A percentile compares a stretch with the other conserved stretches of the same genome.
Evolutionary conservation across 2,888 invertebrate species (phyloP).

Genomic region (Chalcis sispes): DNA sequence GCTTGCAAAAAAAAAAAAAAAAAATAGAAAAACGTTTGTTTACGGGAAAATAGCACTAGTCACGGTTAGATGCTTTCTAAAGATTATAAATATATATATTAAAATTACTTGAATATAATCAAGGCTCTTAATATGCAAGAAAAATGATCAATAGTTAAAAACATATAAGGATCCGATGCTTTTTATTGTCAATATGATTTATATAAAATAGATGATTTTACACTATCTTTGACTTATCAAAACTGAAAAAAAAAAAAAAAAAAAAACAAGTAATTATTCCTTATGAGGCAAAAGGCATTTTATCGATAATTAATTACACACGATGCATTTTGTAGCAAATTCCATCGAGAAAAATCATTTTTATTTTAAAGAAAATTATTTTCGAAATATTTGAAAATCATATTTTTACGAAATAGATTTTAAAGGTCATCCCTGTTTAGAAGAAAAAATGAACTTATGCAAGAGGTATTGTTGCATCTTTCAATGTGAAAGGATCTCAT

Average conservation of each 20-base stretch:
- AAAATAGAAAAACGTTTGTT: constrained; percentile 27
- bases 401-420: too few species aligned
- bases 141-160: constrained; percentile 16
- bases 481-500: neutral
- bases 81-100: constrained; percentile 38
- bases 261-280: too few species aligned
- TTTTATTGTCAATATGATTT: too few species aligned
- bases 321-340: neutral
- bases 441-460: neutral
- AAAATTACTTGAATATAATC: constrained; percentile 23
- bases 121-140: constrained; percentile 2
- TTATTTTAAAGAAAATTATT: too few species aligned
- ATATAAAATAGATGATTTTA: too few species aligned
- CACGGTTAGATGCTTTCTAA: constrained; percentile 48
- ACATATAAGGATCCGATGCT: neutral
- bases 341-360: neutral
- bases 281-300: too few species aligned
- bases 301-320: too few species aligned
- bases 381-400: too few species aligned
- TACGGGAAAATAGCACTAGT: constrained; percentile 33
- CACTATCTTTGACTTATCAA: too few species aligned
- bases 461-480: neutral
- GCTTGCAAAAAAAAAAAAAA: constrained; percentile 14
- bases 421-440: too few species aligned
- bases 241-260: too few species aligned